Conservation (phyloP, 2,888 invertebrate genomes). For the Caenorhabditis wallacei region DNA sequence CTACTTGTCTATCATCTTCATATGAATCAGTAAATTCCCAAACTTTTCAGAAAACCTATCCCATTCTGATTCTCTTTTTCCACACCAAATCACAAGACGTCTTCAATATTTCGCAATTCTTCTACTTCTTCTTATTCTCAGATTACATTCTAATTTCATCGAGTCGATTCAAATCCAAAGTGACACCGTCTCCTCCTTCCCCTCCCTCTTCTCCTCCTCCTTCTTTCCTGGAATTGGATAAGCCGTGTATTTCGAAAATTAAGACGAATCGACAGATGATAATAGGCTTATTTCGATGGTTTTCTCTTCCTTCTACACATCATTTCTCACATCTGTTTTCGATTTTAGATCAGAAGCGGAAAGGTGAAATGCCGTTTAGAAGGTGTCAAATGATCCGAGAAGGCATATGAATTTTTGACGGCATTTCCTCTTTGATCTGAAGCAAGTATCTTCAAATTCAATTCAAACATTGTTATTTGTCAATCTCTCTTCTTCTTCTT, state of each 20-base stretch:
- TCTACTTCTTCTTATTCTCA: neutral
- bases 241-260: conserved; percentile 32
- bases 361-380: conserved; percentile 36
- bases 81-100: neutral
- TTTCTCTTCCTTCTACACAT: neutral
- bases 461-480: conserved; percentile 33
- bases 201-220: neutral
- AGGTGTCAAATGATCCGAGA: conserved; percentile 56
- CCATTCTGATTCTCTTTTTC: neutral
- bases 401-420: conserved; percentile 37
- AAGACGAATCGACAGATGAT: conserved; percentile 53
- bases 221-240: conserved; percentile 29
- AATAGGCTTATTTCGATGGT: conserved; percentile 37
- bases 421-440: conserved; percentile 1
- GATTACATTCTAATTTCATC: conserved; percentile 16
- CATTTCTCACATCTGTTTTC: conserved; percentile 32
- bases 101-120: conserved; percentile 40
- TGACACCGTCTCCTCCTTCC: conserved; percentile 20
- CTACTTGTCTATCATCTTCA: too few species aligned
- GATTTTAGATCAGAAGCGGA: conserved; percentile 31
- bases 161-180: conserved; percentile 27
- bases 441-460: conserved; percentile 7
- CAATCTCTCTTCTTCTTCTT: neutral
- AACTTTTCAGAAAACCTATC: too few species aligned
- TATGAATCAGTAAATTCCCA: too few species aligned